Base-by-base conservation (phyloP, 2,113 vertebrate genomes). In the Montifringilla adamsi region DNA sequence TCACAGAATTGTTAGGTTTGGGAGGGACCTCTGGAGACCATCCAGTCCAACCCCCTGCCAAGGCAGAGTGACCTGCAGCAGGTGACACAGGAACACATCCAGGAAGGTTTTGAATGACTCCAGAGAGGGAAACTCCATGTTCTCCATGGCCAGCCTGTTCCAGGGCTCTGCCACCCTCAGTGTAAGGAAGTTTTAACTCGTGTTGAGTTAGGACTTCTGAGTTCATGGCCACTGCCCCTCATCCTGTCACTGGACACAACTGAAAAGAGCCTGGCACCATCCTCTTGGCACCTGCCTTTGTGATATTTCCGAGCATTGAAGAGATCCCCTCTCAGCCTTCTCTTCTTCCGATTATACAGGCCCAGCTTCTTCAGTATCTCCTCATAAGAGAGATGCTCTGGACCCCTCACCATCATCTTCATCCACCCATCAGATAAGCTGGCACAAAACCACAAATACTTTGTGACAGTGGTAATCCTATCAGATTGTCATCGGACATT, bases 171-270 rank as follows among this genome's bases (percentile, higher is more conserved):
- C 21, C 30, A 58, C 30, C 20, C 37, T 43, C 52, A 43, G 13
- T 5, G 21, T 22, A 27, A 59, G 15, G 35, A 58, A 31, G 21
- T 5, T 31, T 43, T 76, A 3, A 14, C 16, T 59, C 0, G 0
- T 35, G 26, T 31, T 76, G 31, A 76, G 21, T 26, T 26, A 21
- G 10, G 26, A 44, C 44, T 68, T 67, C 7, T 11, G 37, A 43
- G 21, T 50, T 59, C 17, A 67, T 6, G 31, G 26, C 13, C 44
- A 50, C 13, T 31, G 52, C 17, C 27, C 8, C 62, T 58, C 10
- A 9, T 35, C 13, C 24, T 50, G 31, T 13, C 24, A 30, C 35
- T 26, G 24, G 8, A 23, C 30, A 85, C 13, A 10, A 3, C 30
- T 30, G 35, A 20, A 26, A 58, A 67, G 43, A 41, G 20, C 3